Base-by-base conservation (phyloP, 2,797 vertebrate species). In the Enteromius radiatus region DNA sequence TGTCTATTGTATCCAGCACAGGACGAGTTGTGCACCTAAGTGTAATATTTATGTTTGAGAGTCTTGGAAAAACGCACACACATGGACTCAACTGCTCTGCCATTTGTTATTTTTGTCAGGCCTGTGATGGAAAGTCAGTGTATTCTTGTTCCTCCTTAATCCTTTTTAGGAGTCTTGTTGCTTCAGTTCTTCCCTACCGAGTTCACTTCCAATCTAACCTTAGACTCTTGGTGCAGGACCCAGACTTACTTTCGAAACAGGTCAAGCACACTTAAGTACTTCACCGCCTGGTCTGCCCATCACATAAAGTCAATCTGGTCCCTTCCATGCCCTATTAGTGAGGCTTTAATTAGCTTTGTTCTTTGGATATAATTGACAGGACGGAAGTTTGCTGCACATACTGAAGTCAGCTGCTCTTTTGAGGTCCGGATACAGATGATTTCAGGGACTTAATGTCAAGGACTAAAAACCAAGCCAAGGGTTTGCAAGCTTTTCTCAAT, bases 101-200 rank as follows among this genome's bases (percentile, higher is more conserved):
- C 85, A 84, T 74, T 76, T 83, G 88, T 76, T 65, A 89, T 88
- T 86, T 89, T 86, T 64, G 75, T 89, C 87, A 92, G 88, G 87
- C 89, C 90, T 90, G 85, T 86, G 86, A 90, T 86, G 88, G 41
- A 92, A 83, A 83, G 75, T 67, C 76, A 23, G 82, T 88, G 87
- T 77, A 52, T 84, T 71, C 86, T 86, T 83, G 31, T 93, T 93
- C 89, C 92, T 92, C 64, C 86, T 92, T 94, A 93, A 93, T 94
- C 92, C 91, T 85, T 88, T 92, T 90, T 89, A 87, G 90, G 86
- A 85, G 88, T 85, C 80, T 88, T 74, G 45, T 86, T 90, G 86
- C 89, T 91, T 81, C 85, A 84, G 86, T 86, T 73, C 88, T 89
- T 88, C 86, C 88, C 77, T 45, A 84, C 67, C 47, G 85, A 71